These are phyloP conservation scores for Synodontis membranacea DNA, from an alignment of 2,113 vertebrate genomes.

Conservation along the genomic window DNA sequence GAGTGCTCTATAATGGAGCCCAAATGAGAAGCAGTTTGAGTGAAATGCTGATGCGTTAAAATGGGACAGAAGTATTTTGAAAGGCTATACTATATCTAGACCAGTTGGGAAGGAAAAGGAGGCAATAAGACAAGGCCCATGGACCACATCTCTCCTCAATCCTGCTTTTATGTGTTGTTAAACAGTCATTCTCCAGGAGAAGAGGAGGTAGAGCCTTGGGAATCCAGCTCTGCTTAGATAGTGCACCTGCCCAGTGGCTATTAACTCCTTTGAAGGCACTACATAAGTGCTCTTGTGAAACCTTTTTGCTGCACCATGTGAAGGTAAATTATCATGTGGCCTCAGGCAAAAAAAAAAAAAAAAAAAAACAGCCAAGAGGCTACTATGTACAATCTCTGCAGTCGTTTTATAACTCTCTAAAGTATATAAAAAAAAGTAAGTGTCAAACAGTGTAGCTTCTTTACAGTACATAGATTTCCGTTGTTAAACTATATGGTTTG, in stretches of 20 bases:
- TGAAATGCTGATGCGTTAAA: constrained; percentile 60
- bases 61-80: constrained; percentile 16
- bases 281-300: constrained; percentile 44
- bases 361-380: constrained; percentile 8
- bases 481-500: constrained; percentile 24
- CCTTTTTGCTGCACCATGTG: constrained; percentile 23
- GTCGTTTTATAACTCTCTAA: constrained; percentile 18
- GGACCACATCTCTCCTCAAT: background rate
- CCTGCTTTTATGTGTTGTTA: constrained; percentile 75
- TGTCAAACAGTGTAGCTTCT: background rate
- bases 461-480: constrained; percentile 16
- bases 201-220: constrained; percentile 43
- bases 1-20: constrained; percentile 57
- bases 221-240: constrained; percentile 40
- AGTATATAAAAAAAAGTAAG: constrained; percentile 24
- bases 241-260: constrained; percentile 52
- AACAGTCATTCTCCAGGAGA: constrained; percentile 61
- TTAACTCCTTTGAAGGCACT: constrained; percentile 42
- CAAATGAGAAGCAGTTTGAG: constrained; percentile 85
- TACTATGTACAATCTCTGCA: background rate
- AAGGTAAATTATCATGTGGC: constrained; percentile 36
- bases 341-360: constrained; percentile 16
- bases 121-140: background rate
- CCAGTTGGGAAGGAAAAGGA: background rate
- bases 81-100: background rate